phyloP scores from a whole-genome alignment of 2,888 invertebrate species.

The Cynaeus angustus region DNA sequence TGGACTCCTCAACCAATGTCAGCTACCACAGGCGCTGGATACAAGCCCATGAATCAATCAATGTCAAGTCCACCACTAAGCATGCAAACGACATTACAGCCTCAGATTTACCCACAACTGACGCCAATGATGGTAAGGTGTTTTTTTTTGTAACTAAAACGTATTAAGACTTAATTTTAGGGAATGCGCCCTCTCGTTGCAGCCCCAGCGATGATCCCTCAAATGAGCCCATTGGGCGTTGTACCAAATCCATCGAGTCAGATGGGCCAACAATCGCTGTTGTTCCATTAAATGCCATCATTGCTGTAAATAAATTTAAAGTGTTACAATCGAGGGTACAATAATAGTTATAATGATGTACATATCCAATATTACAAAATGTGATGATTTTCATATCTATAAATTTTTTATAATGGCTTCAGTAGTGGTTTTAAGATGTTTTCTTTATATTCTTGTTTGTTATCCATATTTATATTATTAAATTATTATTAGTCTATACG shows the following conservation, averaged over 20 bases:
- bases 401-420: slow-evolving; percentile 55
- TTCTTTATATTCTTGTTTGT: slow-evolving; percentile 41
- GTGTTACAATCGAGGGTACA: slow-evolving; percentile 62
- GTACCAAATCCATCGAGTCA: slow-evolving; percentile 64
- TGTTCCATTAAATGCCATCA: slow-evolving; percentile 65
- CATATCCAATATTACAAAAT: slow-evolving; percentile 58
- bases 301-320: slow-evolving; percentile 58
- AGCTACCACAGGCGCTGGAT: slow-evolving; percentile 89
- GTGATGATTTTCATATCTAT: slow-evolving; percentile 57
- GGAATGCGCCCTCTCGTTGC: slow-evolving; percentile 67
- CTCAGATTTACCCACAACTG: slow-evolving; percentile 67
- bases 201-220: slow-evolving; percentile 64
- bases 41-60: slow-evolving; percentile 84
- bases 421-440: slow-evolving; percentile 47
- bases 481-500: slow-evolving; percentile 44
- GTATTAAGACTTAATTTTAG: slow-evolving; percentile 55
- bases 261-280: slow-evolving; percentile 67
- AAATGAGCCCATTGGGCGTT: slow-evolving; percentile 62
- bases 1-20: slow-evolving; percentile 94
- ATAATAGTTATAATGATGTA: slow-evolving; percentile 59
- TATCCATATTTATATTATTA: slow-evolving; percentile 47
- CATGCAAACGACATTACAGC: slow-evolving; percentile 65
- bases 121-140: slow-evolving; percentile 67
- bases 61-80: slow-evolving; percentile 64
- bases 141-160: neutral